Evolutionary conservation across 2,113 vertebrate genomes (phyloP), one percentile per base, ranked within the genome.

Genomic region (Todiramphus saurophagus): DNA sequence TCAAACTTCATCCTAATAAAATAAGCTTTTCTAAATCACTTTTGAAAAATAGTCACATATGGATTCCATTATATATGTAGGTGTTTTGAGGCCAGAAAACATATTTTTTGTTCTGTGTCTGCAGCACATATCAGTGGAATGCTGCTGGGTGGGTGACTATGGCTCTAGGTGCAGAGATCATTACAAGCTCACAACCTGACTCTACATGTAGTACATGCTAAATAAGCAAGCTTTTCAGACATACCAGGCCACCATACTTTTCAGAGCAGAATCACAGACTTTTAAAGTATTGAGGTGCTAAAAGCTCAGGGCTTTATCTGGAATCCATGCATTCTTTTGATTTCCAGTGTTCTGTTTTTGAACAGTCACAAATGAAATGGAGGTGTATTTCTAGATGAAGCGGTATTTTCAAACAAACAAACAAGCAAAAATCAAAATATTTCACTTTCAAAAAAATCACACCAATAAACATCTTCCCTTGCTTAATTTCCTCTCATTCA

Each of bases 21-120:
- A 93, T 41, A 96, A 93, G 89, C 59, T 64, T 84, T 94, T 79
- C 84, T 79, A 93, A 96, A 94, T 50, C 43, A 50, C 77, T 87
- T 93, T 84, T 82, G 84, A 93, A 91, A 96, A 95, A 85, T 37
- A 89, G 77, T 55, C 73, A 91, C 96, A 94, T 94, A 91, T 92
- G 95, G 96, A 84, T 37, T 89, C 58, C 33, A 79, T 96, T 97
- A 95, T 56, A 79, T 58, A 91, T 56, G 77, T 91, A 94, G 94
- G 91, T 95, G 75, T 89, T 96, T 89, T 91, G 77, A 89, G 84
- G 93, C 87, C 93, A 96, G 93, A 96, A 96, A 91, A 82, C 28
- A 41, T 95, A 68, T 89, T 96, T 96, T 96, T 96, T 91, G 93
- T 95, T 94, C 94, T 94, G 44, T 79, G 53, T 85, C 93, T 89